phyloP scores from a whole-genome alignment of 2,797 vertebrate species.

The Lepilemur ruficaudatus region DNA sequence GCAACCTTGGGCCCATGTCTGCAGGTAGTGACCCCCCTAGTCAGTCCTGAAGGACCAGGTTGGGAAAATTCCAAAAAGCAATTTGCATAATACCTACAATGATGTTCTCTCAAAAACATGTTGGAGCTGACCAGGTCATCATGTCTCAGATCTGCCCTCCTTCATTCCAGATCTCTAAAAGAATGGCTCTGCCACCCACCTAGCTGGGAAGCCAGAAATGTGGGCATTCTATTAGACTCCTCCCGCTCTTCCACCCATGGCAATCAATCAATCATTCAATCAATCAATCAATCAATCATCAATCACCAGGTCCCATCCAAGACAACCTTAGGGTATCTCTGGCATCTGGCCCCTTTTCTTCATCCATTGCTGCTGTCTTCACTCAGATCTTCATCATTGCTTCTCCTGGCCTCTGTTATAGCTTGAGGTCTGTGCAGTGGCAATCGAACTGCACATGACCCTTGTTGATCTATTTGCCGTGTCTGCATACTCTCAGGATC shows the following conservation, averaged over 20 bases:
- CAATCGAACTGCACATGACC: not conserved
- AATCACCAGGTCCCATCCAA: not conserved
- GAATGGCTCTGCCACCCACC: slow-evolving; percentile 6
- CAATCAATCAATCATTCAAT: not conserved
- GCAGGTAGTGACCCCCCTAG: not conserved
- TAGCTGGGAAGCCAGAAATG: not conserved
- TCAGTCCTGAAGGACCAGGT: not conserved
- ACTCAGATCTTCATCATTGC: not conserved
- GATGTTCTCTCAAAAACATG: slow-evolving; percentile 5
- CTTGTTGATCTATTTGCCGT: not conserved
- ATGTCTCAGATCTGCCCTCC: not conserved
- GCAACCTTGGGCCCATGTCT: not conserved
- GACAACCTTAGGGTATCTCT: not conserved
- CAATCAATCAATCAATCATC: not conserved
- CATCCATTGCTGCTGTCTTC: not conserved
- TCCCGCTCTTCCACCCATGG: not conserved
- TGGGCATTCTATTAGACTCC: not conserved
- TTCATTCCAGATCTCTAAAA: slow-evolving; percentile 46
- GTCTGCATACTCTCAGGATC: not conserved
- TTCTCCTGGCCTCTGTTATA: not conserved
- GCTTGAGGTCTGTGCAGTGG: not conserved
- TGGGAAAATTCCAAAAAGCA: not conserved
- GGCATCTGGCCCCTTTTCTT: not conserved
- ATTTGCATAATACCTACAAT: not conserved
- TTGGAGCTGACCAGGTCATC: not conserved